phyloP scores from a whole-genome alignment of 2,797 vertebrate genomes.

The Synaphobranchus kaupii region DNA sequence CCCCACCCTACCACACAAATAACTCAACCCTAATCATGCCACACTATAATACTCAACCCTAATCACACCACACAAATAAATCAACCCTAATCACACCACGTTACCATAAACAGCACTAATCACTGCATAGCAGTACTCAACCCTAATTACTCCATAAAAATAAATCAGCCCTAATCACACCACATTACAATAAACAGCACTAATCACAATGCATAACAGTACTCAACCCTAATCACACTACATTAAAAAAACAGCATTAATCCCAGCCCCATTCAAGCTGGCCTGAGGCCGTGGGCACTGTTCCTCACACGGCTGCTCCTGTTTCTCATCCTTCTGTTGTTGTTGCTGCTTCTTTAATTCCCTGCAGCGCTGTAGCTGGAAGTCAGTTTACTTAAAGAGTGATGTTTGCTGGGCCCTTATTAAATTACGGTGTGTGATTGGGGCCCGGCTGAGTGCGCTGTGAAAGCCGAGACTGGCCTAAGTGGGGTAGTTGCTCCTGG shows the following conservation, averaged over 20 bases:
- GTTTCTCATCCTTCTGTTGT: conserved; percentile 28
- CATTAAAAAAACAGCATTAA: conserved; percentile 36
- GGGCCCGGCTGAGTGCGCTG: conserved; percentile 53
- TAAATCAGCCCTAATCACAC: neutral
- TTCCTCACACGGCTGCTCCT: neutral
- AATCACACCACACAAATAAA: too few relatives aligned
- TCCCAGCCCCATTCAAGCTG: neutral
- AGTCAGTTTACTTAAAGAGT: conserved; percentile 73
- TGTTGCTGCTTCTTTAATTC: conserved; percentile 45
- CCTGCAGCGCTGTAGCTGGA: conserved; percentile 53
- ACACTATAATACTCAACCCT: neutral
- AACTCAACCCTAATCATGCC: too few relatives aligned
- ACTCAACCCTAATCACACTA: conserved; percentile 55
- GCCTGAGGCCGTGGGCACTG: neutral
- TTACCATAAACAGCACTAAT: too few relatives aligned
- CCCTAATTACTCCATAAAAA: neutral
- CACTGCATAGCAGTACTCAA: too few relatives aligned
- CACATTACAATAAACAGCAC: neutral
- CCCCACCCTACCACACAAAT: too few relatives aligned
- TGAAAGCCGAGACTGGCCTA: conserved; percentile 64
- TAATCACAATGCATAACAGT: neutral
- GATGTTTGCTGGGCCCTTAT: conserved; percentile 69
- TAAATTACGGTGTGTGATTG: conserved; percentile 62
- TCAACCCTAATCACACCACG: neutral
- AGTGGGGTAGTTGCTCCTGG: conserved; percentile 68